Evolutionary conservation across 2,113 vertebrate species (phyloP), one percentile per base, ranked within the genome.

Genomic region (Oryzias celebensis): DNA sequence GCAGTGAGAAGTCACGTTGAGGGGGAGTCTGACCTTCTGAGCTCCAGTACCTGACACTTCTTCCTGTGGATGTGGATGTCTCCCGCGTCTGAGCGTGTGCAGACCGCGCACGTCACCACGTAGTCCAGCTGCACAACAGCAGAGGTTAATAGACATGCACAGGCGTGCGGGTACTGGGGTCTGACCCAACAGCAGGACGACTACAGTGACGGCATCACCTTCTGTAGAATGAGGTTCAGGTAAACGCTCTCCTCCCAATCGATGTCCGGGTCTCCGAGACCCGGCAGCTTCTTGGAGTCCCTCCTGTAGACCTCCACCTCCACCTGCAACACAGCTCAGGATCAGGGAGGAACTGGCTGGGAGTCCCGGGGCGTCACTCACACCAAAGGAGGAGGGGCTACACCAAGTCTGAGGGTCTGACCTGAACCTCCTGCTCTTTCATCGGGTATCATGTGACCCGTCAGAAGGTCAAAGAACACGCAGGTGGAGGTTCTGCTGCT

Each of bases 231-330:
- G 50, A 99, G 96, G 63, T 99, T 99, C 83, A 99, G 82, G 92
- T 96, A 99, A 66, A 99, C 97, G 0, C 96, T 98, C 89, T 99
- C 97, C 80, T 99, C 97, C 97, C 97, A 99, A 89, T 99, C 97
- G 3, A 99, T 98, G 80, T 99, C 97, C 0, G 96, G 97, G 71
- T 99, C 97, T 0, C 97, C 97, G 2, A 99, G 91, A 44, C 97
- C 97, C 0, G 97, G 97, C 47, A 99, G 93, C 90, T 98, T 99
- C 91, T 96, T 98, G 0, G 97, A 99, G 90, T 98, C 97, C 43
- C 96, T 93, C 58, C 97, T 89, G 86, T 97, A 99, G 18, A 99
- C 97, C 85, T 99, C 97, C 28, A 99, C 96, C 79, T 98, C 96
- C 75, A 95, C 95, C 95, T 98, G 89, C 52, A 88, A 73, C 68